Base-by-base conservation (phyloP, 2,797 vertebrate species). In the Channa striata region DNA sequence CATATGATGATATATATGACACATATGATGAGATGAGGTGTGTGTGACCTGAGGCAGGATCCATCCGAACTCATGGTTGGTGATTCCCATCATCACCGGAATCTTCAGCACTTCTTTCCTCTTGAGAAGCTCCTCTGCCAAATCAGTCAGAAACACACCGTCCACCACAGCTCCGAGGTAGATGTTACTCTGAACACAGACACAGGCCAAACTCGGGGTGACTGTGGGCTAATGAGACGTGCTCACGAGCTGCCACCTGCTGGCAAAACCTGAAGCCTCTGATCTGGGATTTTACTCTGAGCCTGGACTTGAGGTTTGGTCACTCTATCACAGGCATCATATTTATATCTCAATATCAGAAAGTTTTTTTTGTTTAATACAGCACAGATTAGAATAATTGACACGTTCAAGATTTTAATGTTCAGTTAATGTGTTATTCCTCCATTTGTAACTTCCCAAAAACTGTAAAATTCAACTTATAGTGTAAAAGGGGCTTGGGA, bases 21-120 rank as follows among this genome's bases (percentile, higher is more conserved):
- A n/a, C n/a, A n/a, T n/a, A n/a, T n/a, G n/a, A n/a, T n/a, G n/a
- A n/a, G n/a, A n/a, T 30, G 25, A 30, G 4, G 6, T 30, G 10
- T 16, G 43, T 54, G 77, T 85, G 67, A 94, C 95, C 92, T 82
- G 49, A 69, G 94, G 85, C 16, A 96, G 68, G 21, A 94, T 80
- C 93, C 93, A 96, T 59, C 95, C 94, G 83, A 94, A 96, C 80
- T 96, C 94, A 6, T 96, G 92, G 75, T 94, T 95, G 61, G 93
- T 95, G 40, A 94, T 84, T 34, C 95, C 94, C 40, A 94, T 72
- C 74, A 95, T 83, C 42, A 95, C 92, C 1, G 95, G 94, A 20
- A 96, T 59, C n/a, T 83, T 79, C 40, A 92, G 47, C 48, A 94
- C 90, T 25, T 92, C 69, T 60, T 93, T 92, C 60, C 64, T 90